These are phyloP conservation scores for Rhinopomastus cyanomelas DNA, from an alignment of 2,113 vertebrate species.

Conservation along the genomic window DNA sequence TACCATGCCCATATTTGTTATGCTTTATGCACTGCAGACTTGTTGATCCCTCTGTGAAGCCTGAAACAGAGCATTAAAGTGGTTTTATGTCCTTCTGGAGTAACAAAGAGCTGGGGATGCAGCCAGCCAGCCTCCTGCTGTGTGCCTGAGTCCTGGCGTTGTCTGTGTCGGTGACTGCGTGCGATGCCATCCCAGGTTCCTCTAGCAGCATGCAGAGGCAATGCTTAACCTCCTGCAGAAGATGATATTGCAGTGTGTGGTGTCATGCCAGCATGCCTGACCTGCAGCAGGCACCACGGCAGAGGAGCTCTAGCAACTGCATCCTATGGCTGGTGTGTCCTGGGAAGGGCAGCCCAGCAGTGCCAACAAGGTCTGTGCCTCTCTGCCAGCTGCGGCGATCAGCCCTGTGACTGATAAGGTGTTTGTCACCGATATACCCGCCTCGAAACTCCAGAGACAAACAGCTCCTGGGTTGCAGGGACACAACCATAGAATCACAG, in stretches of 20 bases:
- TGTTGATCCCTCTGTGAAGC: neutral
- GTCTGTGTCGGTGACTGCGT: neutral
- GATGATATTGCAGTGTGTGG: neutral
- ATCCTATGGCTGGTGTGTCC: neutral
- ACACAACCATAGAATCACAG: neutral
- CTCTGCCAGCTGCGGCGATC: neutral
- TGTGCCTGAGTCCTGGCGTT: neutral
- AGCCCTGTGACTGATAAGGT: neutral
- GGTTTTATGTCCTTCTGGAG: neutral
- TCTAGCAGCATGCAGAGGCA: neutral
- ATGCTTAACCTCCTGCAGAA: neutral
- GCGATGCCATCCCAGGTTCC: neutral
- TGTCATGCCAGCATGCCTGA: neutral
- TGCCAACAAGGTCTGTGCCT: neutral
- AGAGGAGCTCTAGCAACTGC: neutral
- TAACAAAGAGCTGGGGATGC: no score
- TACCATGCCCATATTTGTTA: accelerated
- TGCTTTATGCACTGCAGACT: neutral
- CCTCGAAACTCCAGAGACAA: neutral
- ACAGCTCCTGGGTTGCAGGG: neutral
- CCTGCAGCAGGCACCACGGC: neutral
- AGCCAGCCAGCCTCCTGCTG: neutral
- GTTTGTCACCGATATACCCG: neutral
- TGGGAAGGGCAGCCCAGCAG: neutral
- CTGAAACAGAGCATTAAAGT: neutral